Base-by-base conservation (phyloP, 2,888 invertebrate species). In the Scaptomyza cyrtandrae region DNA sequence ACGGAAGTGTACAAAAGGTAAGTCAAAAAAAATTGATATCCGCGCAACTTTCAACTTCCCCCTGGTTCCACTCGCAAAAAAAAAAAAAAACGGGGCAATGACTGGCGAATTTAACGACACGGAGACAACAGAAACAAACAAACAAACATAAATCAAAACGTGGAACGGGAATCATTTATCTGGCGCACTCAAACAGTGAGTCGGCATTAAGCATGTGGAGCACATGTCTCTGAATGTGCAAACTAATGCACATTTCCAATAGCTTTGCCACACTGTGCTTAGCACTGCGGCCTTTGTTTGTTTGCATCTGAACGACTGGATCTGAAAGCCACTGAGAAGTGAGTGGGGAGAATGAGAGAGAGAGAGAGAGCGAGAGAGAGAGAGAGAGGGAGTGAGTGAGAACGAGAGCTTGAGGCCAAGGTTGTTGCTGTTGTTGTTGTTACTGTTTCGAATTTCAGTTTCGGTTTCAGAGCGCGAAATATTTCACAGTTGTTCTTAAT, bases 401-500 rank as follows among this genome's bases (percentile, higher is more conserved):
- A n/a, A n/a, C n/a, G n/a, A 67, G 74, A 68, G 63, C 63, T 75
- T 70, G 60, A 83, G 86, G 84, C 84, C 84, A 84, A 84, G 84
- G 84, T 82, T 88, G 86, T 75, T 75, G 74, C 46, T 63, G 48
- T 27, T 48, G 27, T 33, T 46, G 35, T 43, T 60, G 86, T 78
- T 78, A 69, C 49, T 63, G 54, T 61, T 84, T 84, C 66, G 50
- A 78, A 57, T 75, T 80, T 54, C 54, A 39, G 65, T 64, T 80
- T 74, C 70, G 37, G 74, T 77, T 66, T 67, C 44, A 52, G 58
- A 53, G 48, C 65, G 71, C 71, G 62, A 71, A 58, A 69, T 77
- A 62, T 76, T 76, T 77, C 45, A 54, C 59, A 66, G 59, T 3
- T 45, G 35, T 39, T 61, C 19, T 49, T 53, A 43, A 11, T 70